phyloP scores from a whole-genome alignment of 1,140 invertebrate species.

The Phthorimaea operculella region DNA sequence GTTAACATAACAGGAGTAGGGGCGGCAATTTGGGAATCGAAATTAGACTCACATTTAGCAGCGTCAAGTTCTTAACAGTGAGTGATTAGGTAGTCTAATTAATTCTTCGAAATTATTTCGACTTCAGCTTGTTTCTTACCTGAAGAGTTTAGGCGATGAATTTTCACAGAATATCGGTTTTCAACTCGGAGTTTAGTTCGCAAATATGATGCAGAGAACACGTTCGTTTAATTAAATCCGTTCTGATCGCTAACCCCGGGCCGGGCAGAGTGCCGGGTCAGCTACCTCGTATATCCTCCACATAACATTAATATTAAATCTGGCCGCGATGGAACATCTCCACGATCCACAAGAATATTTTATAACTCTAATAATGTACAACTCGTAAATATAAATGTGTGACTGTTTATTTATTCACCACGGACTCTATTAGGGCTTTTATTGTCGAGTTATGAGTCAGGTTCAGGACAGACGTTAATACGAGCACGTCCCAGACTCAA shows the following conservation, averaged over 20 bases:
- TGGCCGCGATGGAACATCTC: conserved; percentile 4
- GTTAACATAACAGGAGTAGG: conserved; percentile 15
- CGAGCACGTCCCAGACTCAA: too few species aligned
- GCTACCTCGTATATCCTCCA: conserved; percentile 6
- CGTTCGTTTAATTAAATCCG: conserved; percentile 14
- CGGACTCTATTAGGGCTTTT: not conserved
- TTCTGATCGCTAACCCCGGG: conserved; percentile 18
- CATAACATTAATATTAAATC: conserved; percentile 32
- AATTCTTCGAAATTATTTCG: too few species aligned
- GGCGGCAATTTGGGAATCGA: too few species aligned
- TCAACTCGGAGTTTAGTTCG: not conserved
- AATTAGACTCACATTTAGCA: too few species aligned
- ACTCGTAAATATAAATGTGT: not conserved
- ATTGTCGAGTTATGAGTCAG: too few species aligned
- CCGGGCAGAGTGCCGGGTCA: conserved; percentile 14
- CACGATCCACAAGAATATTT: not conserved
- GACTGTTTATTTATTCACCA: not conserved
- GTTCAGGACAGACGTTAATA: too few species aligned
- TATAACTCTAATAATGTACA: not conserved
- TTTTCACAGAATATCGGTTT: too few species aligned
- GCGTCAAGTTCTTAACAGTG: too few species aligned
- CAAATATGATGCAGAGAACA: not conserved
- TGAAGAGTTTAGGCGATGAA: too few species aligned
- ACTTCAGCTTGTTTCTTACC: too few species aligned
- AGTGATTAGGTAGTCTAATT: too few species aligned